Evolutionary conservation across 2,113 vertebrate species (phyloP).

Genomic region (Chrysochloris asiatica): DNA sequence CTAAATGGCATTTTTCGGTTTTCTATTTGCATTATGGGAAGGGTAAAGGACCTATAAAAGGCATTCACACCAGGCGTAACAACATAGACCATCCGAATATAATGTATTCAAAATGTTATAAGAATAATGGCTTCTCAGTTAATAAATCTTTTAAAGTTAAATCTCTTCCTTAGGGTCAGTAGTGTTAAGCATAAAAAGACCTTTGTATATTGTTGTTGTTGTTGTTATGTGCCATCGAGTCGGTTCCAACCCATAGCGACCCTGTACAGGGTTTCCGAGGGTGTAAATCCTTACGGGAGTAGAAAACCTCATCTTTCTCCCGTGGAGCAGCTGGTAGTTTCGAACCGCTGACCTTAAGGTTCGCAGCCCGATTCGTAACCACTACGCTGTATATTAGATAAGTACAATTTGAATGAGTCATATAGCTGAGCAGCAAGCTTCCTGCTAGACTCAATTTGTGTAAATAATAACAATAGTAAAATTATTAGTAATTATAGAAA

Average conservation of each 20-base stretch:
- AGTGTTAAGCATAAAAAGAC: neutral
- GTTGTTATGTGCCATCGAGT: too few species aligned
- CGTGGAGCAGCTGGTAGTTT: too few species aligned
- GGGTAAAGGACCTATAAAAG: too few species aligned
- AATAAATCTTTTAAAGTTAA: neutral
- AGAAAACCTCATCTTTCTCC: too few species aligned
- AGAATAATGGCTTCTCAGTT: neutral
- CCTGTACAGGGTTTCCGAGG: too few species aligned
- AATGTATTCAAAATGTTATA: neutral
- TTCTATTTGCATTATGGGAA: neutral
- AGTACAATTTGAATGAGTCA: neutral
- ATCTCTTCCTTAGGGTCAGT: slow-evolving; percentile 1
- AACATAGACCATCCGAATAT: neutral
- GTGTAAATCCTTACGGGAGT: too few species aligned
- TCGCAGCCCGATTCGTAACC: too few species aligned
- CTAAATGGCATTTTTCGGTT: slow-evolving; percentile 19
- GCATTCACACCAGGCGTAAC: neutral
- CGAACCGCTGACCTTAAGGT: too few species aligned
- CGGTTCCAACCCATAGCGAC: too few species aligned
- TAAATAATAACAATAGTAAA: slow-evolving; percentile 20
- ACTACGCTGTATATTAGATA: too few species aligned
- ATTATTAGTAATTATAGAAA: slow-evolving; percentile 9
- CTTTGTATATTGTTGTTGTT: too few species aligned
- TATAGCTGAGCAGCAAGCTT: neutral
- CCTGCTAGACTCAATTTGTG: neutral